phyloP scores from a whole-genome alignment of 2,797 vertebrate species.

The Microhierax caerulescens region DNA sequence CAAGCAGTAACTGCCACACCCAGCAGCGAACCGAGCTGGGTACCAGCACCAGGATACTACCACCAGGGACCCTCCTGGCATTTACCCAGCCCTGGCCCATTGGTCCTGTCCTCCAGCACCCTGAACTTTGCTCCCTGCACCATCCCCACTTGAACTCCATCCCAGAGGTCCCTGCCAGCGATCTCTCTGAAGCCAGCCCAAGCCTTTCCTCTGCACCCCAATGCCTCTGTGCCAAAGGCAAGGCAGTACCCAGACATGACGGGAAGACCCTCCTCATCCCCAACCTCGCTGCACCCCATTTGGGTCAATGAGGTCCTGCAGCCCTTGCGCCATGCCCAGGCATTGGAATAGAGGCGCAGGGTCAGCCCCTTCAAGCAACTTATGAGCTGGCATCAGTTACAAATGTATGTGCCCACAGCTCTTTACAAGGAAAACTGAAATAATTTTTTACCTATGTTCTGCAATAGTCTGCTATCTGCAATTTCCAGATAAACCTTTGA shows the following conservation, averaged over 20 bases:
- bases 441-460: neutral
- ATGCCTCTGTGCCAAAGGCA: rapidly evolving
- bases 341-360: neutral
- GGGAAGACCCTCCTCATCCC: neutral
- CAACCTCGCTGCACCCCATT: rapidly evolving
- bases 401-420: neutral
- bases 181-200: neutral
- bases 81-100: neutral
- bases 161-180: neutral
- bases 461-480: neutral
- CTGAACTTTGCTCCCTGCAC: neutral
- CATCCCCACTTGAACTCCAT: rapidly evolving
- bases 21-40: rapidly evolving
- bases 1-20: rapidly evolving
- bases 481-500: neutral
- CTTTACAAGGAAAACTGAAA: neutral
- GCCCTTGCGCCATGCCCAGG: rapidly evolving
- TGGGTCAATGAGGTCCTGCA: neutral
- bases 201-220: neutral
- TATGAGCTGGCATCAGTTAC: neutral
- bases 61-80: neutral
- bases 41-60: neutral
- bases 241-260: rapidly evolving
- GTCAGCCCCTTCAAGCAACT: neutral
- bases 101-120: rapidly evolving